Conservation (phyloP, 1,140 invertebrate genomes). For the Paraescarpia echinospica region DNA sequence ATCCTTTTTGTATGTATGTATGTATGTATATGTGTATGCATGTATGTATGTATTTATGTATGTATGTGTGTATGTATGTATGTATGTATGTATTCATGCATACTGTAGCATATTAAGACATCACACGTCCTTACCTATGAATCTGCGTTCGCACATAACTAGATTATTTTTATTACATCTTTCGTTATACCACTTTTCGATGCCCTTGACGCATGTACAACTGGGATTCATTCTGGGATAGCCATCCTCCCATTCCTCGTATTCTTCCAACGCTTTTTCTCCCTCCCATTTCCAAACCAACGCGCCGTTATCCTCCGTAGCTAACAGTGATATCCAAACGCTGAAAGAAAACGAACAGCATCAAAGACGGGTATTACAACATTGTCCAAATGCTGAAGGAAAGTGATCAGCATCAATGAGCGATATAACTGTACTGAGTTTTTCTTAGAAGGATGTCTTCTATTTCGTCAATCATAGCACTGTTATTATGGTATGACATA, state of each 20-base stretch:
- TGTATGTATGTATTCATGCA: too few species aligned
- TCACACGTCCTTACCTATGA: too few species aligned
- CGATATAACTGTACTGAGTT: too few species aligned
- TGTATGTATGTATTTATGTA: too few species aligned
- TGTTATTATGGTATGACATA: neutral
- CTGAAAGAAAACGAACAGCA: neutral
- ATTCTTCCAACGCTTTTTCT: neutral
- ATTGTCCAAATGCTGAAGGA: neutral
- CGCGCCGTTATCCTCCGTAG: neutral
- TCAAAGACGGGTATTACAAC: too few species aligned
- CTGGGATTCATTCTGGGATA: neutral
- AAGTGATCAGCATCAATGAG: too few species aligned
- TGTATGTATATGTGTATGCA: too few species aligned
- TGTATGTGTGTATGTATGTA: too few species aligned
- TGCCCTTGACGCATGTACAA: neutral
- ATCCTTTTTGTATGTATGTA: too few species aligned
- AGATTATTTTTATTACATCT: neutral
- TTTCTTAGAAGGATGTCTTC: neutral
- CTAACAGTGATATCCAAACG: neutral
- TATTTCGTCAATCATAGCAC: neutral
- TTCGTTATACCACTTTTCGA: neutral
- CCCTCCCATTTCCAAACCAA: neutral
- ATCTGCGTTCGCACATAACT: too few species aligned
- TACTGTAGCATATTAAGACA: too few species aligned
- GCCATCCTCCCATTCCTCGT: neutral